Percentiles rank a stretch among this genome's conserved stretches.
These are phyloP conservation scores for Trissonchulus sp. DNA, from an alignment of 2,888 invertebrate genomes.

Conservation along the genomic window DNA sequence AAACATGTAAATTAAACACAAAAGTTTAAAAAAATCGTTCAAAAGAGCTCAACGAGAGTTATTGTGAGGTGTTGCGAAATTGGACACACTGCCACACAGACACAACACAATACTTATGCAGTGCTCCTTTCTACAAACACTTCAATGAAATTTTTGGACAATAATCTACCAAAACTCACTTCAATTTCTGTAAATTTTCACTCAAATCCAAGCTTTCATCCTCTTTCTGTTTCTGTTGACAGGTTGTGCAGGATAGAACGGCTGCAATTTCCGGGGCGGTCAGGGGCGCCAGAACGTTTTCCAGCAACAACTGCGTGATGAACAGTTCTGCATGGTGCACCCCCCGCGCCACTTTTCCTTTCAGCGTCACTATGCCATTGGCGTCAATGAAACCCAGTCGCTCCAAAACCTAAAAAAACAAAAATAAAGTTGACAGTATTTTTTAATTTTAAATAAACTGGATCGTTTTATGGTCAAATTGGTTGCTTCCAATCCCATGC, in stretches of 20 bases:
- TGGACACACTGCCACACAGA: too few species aligned
- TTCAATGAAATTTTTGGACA: too few species aligned
- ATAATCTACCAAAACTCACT: too few species aligned
- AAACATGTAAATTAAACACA: too few species aligned
- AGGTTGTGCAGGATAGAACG: conserved; percentile 81
- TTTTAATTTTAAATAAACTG: conserved; percentile 20
- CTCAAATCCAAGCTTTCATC: background rate
- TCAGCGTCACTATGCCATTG: conserved; percentile 65
- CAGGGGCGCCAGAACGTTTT: conserved; percentile 77
- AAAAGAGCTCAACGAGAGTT: too few species aligned
- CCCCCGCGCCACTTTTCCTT: conserved; percentile 77
- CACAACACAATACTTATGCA: too few species aligned
- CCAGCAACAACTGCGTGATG: conserved; percentile 84
- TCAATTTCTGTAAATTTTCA: background rate
- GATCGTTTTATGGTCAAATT: too few species aligned
- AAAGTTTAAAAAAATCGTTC: too few species aligned
- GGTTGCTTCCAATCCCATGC: too few species aligned
- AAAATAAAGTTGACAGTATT: conserved; percentile 19
- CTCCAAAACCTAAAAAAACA: conserved; percentile 59
- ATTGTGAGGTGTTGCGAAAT: too few species aligned
- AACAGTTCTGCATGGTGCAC: conserved; percentile 74
- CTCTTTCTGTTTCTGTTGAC: conserved; percentile 64
- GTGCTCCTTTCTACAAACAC: too few species aligned
- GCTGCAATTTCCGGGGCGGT: conserved; percentile 88
- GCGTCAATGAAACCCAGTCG: conserved; percentile 70